A percentile compares a stretch with the other conserved stretches of the same genome.
Evolutionary conservation across 2,113 vertebrate genomes (phyloP).

Genomic region (Petrocephalus zakoni): DNA sequence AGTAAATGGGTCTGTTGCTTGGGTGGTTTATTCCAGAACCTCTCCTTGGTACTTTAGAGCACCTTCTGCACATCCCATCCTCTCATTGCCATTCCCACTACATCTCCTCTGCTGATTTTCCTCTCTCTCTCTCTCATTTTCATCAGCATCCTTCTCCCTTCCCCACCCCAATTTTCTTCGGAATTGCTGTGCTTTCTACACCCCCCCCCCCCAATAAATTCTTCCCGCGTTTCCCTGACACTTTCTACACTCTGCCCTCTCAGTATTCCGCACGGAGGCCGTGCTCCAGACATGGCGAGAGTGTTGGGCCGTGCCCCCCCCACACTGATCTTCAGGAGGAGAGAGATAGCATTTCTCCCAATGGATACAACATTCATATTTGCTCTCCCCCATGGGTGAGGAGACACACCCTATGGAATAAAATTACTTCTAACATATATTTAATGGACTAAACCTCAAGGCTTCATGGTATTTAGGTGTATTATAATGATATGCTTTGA

Average conservation of each 20-base stretch:
- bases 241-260: not conserved
- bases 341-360: not conserved
- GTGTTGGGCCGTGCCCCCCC: not conserved
- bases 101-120: not conserved
- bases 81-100: not conserved
- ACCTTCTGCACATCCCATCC: not conserved
- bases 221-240: not conserved
- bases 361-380: not conserved
- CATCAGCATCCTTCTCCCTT: not conserved
- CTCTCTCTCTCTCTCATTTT: not conserved
- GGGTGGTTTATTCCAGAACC: not conserved
- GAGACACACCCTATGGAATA: not conserved
- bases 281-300: not conserved
- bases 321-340: not conserved
- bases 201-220: not conserved
- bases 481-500: not conserved
- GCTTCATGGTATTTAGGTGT: not conserved
- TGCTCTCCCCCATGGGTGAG: not conserved
- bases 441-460: not conserved
- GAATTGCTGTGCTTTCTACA: not conserved
- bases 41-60: not conserved
- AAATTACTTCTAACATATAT: not conserved
- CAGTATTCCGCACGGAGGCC: not conserved
- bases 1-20: not conserved
- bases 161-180: not conserved